Evolutionary conservation across 1,140 invertebrate genomes (phyloP).

Genomic region (Acromyrmex echinatior): DNA sequence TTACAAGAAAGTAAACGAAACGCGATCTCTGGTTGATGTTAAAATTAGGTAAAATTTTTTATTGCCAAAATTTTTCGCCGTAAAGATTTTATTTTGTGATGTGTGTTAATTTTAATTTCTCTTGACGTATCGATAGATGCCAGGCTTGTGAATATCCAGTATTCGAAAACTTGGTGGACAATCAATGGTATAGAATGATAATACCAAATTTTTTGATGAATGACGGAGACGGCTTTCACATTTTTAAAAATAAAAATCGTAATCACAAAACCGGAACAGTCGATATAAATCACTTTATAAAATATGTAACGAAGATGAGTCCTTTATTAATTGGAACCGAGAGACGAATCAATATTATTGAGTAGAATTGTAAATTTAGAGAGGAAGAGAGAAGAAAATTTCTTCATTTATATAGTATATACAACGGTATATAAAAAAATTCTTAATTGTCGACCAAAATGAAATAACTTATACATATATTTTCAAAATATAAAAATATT

Average conservation of each 20-base stretch:
- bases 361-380: not conserved
- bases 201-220: conserved; percentile 89
- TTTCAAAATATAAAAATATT: not conserved
- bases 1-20: conserved; percentile 82
- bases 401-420: not conserved
- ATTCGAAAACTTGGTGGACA: conserved; percentile 87
- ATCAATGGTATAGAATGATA: conserved; percentile 88
- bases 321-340: conserved; percentile 76
- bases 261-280: conserved; percentile 73
- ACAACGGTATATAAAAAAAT: no score
- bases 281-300: conserved; percentile 69
- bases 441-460: not conserved
- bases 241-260: conserved; percentile 69
- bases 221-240: conserved; percentile 89
- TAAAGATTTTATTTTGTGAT: not conserved
- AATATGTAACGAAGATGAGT: conserved; percentile 75
- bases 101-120: not conserved
- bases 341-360: conserved; percentile 63
- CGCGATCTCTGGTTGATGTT: conserved; percentile 64
- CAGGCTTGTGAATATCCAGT: conserved; percentile 89
- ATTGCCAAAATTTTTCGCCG: not conserved
- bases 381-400: not conserved
- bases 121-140: conserved; percentile 86
- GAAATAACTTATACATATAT: conserved; percentile 7
- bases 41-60: conserved; percentile 75